Percentiles rank a stretch among this genome's conserved stretches.
phyloP scores from a whole-genome alignment of 2,797 vertebrate genomes.

The Pterois miles region DNA sequence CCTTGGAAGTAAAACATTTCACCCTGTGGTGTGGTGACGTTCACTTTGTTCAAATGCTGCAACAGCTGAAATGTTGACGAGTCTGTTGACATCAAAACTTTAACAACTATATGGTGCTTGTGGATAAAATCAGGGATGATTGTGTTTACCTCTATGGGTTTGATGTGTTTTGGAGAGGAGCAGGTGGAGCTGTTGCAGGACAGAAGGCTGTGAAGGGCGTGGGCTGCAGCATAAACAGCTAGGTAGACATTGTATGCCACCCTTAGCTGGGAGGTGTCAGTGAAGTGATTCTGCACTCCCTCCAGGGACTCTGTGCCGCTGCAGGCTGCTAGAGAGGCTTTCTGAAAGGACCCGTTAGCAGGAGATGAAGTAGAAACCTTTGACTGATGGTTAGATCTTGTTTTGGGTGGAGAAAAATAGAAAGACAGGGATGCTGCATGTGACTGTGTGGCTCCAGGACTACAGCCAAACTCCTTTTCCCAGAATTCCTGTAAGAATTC shows the following conservation, averaged over 20 bases:
- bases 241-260: slow-evolving; percentile 77
- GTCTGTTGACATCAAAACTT: not conserved
- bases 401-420: not conserved
- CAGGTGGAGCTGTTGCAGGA: slow-evolving; percentile 50
- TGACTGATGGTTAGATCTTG: not conserved
- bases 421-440: no score
- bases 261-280: slow-evolving; percentile 72
- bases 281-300: slow-evolving; percentile 54
- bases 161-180: slow-evolving; percentile 51
- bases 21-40: slow-evolving; percentile 74
- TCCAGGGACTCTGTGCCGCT: slow-evolving; percentile 72
- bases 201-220: slow-evolving; percentile 75
- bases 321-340: slow-evolving; percentile 52
- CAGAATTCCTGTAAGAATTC: slow-evolving; percentile 71
- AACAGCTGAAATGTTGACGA: slow-evolving; percentile 60
- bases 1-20: slow-evolving; percentile 77
- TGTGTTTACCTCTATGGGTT: slow-evolving; percentile 56
- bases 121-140: not conserved
- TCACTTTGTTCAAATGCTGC: slow-evolving; percentile 65
- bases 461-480: slow-evolving; percentile 75
- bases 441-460: no score
- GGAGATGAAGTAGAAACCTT: slow-evolving; percentile 14
- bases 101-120: not conserved
- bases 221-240: slow-evolving; percentile 78
- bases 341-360: not conserved